These are phyloP conservation scores for Cyclargus thomasi DNA, from an alignment of 1,140 invertebrate genomes.

Conservation along the genomic window DNA sequence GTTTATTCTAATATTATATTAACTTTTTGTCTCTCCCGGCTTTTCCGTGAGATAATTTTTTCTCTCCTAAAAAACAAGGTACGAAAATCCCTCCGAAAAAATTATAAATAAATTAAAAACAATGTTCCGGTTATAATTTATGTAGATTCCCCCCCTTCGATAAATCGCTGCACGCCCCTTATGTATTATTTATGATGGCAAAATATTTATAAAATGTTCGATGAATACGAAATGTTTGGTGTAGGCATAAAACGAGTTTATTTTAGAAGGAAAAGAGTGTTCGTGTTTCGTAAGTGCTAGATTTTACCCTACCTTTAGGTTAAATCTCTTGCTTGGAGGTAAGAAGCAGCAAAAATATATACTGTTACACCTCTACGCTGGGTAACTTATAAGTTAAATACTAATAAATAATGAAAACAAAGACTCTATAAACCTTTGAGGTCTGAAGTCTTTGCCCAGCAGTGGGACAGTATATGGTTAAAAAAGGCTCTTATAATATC, in stretches of 20 bases:
- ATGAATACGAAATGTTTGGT: background rate
- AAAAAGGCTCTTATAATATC: too few relatives aligned
- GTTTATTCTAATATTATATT: too few relatives aligned
- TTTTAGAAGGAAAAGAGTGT: background rate
- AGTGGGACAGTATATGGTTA: too few relatives aligned
- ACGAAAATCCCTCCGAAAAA: background rate
- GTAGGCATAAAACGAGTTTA: background rate
- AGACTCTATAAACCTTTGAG: too few relatives aligned
- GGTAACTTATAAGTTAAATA: too few relatives aligned
- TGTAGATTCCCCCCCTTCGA: background rate
- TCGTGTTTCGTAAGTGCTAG: background rate
- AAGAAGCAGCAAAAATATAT: background rate
- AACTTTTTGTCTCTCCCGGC: too few relatives aligned
- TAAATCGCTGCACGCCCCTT: background rate
- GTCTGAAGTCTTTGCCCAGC: too few relatives aligned
- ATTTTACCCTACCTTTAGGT: background rate
- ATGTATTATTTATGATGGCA: slow-evolving; percentile 10
- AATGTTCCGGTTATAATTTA: slow-evolving; percentile 3
- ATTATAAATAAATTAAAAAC: background rate
- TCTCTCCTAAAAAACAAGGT: too few relatives aligned
- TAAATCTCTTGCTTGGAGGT: background rate
- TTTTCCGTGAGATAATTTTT: too few relatives aligned
- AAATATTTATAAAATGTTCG: slow-evolving; percentile 11
- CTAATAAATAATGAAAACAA: too few relatives aligned
- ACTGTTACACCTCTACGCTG: too few relatives aligned